Evolutionary conservation across 2,888 invertebrate species (phyloP).

Genomic region (Leptopilina syphax): DNA sequence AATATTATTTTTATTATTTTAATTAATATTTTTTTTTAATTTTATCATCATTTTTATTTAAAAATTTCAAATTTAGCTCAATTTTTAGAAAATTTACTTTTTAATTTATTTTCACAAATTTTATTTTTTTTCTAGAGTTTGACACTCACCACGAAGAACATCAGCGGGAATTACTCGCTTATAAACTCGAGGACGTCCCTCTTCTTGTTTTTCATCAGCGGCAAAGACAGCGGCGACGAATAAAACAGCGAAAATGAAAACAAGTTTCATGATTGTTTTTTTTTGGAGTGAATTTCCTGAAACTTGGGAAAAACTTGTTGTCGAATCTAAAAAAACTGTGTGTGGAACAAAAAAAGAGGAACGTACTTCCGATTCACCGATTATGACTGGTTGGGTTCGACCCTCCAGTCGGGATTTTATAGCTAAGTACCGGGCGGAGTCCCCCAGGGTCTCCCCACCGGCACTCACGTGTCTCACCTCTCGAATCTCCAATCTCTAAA

Average conservation of each 20-base stretch:
- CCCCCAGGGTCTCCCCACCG: slow-evolving; percentile 58
- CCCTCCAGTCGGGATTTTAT: slow-evolving; percentile 71
- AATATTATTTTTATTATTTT: too few relatives aligned
- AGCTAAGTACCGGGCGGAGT: slow-evolving; percentile 70
- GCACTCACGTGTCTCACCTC: slow-evolving; percentile 52
- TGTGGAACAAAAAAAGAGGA: slow-evolving; percentile 49
- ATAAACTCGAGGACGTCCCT: slow-evolving; percentile 84
- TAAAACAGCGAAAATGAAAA: slow-evolving; percentile 79
- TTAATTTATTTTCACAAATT: not conserved
- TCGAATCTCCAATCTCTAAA: slow-evolving; percentile 56
- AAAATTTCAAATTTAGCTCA: not conserved
- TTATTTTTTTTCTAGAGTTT: not conserved
- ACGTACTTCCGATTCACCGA: slow-evolving; percentile 64
- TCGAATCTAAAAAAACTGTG: not conserved
- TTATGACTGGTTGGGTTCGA: slow-evolving; percentile 74
- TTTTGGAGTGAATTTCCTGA: slow-evolving; percentile 4
- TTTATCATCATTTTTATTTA: not conserved
- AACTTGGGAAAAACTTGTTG: not conserved
- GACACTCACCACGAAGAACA: slow-evolving; percentile 88
- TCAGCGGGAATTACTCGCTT: slow-evolving; percentile 92
- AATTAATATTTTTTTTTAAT: too few relatives aligned
- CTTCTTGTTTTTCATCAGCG: slow-evolving; percentile 77
- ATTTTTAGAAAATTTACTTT: slow-evolving; percentile 18
- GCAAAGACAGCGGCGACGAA: slow-evolving; percentile 79
- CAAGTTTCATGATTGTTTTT: slow-evolving; percentile 72